Base-by-base conservation (phyloP, 1,140 invertebrate genomes). In the Zaprionus nigranus region DNA sequence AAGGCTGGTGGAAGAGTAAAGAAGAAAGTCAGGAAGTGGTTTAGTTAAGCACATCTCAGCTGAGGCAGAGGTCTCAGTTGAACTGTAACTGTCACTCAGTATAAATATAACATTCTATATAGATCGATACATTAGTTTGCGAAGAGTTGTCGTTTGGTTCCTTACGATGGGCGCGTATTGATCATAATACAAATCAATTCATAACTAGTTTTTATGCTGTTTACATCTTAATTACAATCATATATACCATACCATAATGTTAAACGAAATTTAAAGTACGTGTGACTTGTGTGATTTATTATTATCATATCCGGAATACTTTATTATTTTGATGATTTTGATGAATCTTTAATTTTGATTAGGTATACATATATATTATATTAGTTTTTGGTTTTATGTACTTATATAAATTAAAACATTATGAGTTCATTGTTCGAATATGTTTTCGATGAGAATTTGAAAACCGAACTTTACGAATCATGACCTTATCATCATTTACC, bases 401-500 rank as follows among this genome's bases (percentile, higher is more conserved):
- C 67, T 68, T 74, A 75, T 75, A 64, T 78, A 40, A 77, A 78
- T 75, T 68, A 75, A 51, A 11, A 46, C 40, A 15, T 51, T 61
- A 17, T 63, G 73, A 75, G 78, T 82, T 62, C 17, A 56, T 56
- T 71, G 22, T 36, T 65, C 17, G 40, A 69, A 73, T 40, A 60
- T 38, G 67, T 59, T 46, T 71, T 59, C 22, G 54, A 83, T 54
- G 49, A 69, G 68, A 83, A 61, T 71, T 79, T 68, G 58, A 71
- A 70, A 69, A 75, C 58, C 58, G 68, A 84, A 90, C 71, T 84
- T 46, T 46, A 46, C 40, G 40, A 17, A 79, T 88, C 84, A 88
- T 90, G 81, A 90, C 84, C 84, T 90, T 81, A 83, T 75, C 90
- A 79, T 91, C 88, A 92, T 92, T 91, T 91, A 92, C 91, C 87